Evolutionary conservation across 2,797 vertebrate genomes (phyloP).

Genomic region (Danio tinwini): DNA sequence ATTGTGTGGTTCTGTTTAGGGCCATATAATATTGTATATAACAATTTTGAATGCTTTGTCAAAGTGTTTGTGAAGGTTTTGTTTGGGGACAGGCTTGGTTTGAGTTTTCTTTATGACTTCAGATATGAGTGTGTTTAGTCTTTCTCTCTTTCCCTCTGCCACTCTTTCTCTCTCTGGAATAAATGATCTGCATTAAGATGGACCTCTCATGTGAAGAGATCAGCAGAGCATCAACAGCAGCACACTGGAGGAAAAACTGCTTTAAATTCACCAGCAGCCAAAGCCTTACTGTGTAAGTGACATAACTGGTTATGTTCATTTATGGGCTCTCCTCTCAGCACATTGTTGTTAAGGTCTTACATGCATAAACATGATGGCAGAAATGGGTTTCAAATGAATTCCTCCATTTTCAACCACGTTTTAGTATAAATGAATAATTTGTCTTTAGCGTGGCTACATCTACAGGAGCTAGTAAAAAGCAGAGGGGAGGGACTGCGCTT

Average conservation of each 20-base stretch:
- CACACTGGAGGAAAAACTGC: neutral
- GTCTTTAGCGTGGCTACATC: conserved; percentile 19
- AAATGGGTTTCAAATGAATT: conserved; percentile 32
- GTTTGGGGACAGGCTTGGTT: too few species aligned
- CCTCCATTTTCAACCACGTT: conserved; percentile 26
- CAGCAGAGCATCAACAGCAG: conserved; percentile 24
- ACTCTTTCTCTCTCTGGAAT: neutral
- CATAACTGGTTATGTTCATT: conserved; percentile 19
- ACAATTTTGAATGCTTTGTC: too few species aligned
- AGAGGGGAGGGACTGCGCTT: conserved; percentile 6
- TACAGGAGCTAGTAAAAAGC: conserved; percentile 16
- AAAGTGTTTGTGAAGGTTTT: too few species aligned
- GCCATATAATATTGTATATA: too few species aligned
- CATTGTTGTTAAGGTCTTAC: neutral
- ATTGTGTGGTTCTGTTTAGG: too few species aligned
- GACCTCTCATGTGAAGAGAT: conserved; percentile 30
- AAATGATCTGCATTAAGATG: conserved; percentile 31
- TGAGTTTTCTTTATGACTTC: too few species aligned
- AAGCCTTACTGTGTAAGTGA: conserved; percentile 19
- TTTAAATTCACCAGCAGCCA: conserved; percentile 27
- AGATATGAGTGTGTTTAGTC: too few species aligned
- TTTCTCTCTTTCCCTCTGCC: neutral
- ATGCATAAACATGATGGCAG: neutral
- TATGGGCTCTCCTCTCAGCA: neutral
- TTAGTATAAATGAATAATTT: conserved; percentile 26